These are phyloP conservation scores for Maconellicoccus hirsutus DNA, from an alignment of 1,140 invertebrate genomes.

Conservation along the genomic window DNA sequence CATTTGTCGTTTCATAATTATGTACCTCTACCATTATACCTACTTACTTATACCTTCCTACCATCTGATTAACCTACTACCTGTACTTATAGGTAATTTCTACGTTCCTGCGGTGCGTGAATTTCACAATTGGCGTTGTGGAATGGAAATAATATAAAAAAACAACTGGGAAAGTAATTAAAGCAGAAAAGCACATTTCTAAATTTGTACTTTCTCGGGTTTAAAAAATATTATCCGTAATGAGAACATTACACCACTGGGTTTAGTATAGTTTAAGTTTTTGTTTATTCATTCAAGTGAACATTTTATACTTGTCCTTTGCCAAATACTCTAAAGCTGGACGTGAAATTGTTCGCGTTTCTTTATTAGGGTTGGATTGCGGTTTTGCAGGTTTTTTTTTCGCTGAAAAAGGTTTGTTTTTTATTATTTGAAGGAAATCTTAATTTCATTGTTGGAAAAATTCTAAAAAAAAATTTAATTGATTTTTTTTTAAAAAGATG, in stretches of 20 bases:
- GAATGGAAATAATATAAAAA: neutral
- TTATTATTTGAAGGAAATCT: neutral
- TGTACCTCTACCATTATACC: too few species aligned
- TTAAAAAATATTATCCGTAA: neutral
- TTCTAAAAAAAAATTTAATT: too few species aligned
- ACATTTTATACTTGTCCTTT: constrained; percentile 9
- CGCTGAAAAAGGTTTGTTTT: neutral
- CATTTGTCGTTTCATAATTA: too few species aligned
- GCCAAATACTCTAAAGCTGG: neutral
- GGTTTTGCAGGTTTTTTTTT: neutral
- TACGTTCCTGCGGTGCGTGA: neutral
- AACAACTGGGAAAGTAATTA: neutral
- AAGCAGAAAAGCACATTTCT: neutral
- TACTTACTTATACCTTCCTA: too few species aligned
- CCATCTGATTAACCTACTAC: too few species aligned
- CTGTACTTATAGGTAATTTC: too few species aligned
- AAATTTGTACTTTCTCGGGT: neutral
- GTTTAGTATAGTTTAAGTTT: neutral
- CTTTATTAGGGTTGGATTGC: neutral
- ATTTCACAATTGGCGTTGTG: neutral
- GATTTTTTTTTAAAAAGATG: too few species aligned
- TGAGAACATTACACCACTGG: constrained; percentile 1
- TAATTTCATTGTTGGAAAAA: too few species aligned
- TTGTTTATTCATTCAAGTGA: constrained; percentile 9
- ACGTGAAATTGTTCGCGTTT: neutral